Percentiles rank a stretch among this genome's conserved stretches.
phyloP scores from a whole-genome alignment of 2,797 vertebrate species.

The Coendou prehensilis region DNA sequence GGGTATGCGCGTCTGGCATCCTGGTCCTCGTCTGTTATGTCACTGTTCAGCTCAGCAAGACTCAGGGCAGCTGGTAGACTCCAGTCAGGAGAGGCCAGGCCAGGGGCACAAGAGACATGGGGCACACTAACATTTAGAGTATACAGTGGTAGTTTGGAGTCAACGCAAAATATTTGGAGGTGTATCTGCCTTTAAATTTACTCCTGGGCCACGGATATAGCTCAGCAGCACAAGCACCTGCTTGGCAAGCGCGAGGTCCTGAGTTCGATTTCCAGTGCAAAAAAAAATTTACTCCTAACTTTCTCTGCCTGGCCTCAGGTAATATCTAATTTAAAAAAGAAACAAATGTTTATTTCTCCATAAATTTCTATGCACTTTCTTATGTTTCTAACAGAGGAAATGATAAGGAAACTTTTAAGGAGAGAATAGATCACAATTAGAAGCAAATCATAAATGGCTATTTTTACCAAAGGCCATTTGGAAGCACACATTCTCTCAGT shows the following conservation, averaged over 20 bases:
- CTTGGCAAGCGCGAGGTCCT: too few species aligned
- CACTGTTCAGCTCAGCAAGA: slow-evolving; percentile 29
- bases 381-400: background rate
- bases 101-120: background rate
- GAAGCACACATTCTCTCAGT: background rate
- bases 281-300: background rate
- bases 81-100: background rate
- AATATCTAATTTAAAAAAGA: background rate
- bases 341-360: background rate
- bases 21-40: slow-evolving; percentile 43
- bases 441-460: background rate
- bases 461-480: background rate
- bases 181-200: background rate
- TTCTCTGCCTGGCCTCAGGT: background rate
- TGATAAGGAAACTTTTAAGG: background rate
- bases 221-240: too few species aligned
- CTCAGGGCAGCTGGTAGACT: slow-evolving; percentile 54
- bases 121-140: background rate
- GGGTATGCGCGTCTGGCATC: background rate
- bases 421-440: background rate
- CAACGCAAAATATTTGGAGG: background rate
- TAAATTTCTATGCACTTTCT: background rate
- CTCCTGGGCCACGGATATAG: background rate
- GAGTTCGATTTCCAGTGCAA: too few species aligned
- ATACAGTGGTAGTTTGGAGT: background rate